Percentiles rank a stretch among this genome's conserved stretches.
Evolutionary conservation across 2,888 invertebrate genomes (phyloP).

Genomic region (Kryphioiulus occultus): DNA sequence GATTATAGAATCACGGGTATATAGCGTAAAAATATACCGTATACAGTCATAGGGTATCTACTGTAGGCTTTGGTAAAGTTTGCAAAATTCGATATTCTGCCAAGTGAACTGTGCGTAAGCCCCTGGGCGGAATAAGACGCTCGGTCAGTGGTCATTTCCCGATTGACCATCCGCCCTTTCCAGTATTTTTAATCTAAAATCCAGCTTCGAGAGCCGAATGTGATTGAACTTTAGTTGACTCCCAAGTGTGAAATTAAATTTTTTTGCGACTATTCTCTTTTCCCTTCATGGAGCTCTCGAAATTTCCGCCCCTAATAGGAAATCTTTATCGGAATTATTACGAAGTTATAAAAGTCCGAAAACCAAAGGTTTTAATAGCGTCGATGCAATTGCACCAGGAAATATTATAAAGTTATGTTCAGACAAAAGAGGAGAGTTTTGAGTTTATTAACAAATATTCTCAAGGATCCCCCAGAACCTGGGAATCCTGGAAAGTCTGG

Average conservation of each 20-base stretch:
- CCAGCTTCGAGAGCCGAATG: background rate
- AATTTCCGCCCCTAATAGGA: background rate
- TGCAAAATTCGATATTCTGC: background rate
- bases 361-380: background rate
- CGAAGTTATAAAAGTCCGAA: background rate
- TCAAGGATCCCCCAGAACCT: no score
- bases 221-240: slow-evolving; percentile 5
- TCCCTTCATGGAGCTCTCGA: background rate
- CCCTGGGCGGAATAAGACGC: background rate
- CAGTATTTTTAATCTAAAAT: background rate
- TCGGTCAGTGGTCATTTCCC: background rate
- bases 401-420: background rate
- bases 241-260: background rate
- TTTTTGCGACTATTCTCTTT: background rate
- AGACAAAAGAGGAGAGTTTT: no score
- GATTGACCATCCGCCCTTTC: slow-evolving; percentile 5
- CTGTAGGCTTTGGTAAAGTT: background rate
- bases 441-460: no score
- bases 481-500: no score
- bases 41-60: background rate
- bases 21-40: background rate
- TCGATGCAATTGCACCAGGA: no score
- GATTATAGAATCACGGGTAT: background rate
- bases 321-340: slow-evolving; percentile 5
- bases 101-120: background rate